Evolutionary conservation across 2,888 invertebrate genomes (phyloP).

Genomic region (Eupeodes latifasciatus): DNA sequence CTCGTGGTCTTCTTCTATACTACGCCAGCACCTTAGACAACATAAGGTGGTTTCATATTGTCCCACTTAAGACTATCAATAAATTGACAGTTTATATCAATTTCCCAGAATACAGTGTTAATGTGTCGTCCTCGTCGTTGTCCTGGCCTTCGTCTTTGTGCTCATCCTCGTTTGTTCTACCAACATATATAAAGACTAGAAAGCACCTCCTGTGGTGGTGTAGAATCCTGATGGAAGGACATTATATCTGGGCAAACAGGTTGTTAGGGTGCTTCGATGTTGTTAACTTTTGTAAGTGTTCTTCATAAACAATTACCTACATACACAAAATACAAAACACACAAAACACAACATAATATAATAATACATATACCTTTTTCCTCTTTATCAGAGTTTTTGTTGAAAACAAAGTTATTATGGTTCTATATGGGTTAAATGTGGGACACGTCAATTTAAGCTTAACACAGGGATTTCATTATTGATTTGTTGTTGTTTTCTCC

Average conservation of each 20-base stretch:
- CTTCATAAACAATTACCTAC: slow-evolving; percentile 53
- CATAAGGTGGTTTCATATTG: slow-evolving; percentile 51
- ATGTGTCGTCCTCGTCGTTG: slow-evolving; percentile 33
- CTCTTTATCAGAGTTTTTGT: too few relatives aligned
- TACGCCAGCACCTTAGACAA: background rate
- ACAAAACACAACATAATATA: too few relatives aligned
- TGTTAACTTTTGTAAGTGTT: slow-evolving; percentile 52
- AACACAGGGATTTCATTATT: too few relatives aligned
- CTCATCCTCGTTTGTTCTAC: too few relatives aligned
- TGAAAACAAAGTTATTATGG: too few relatives aligned
- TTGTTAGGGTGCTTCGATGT: slow-evolving; percentile 34
- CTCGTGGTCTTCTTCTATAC: too few relatives aligned
- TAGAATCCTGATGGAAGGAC: slow-evolving; percentile 23
- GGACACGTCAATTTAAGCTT: too few relatives aligned
- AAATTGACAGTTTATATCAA: slow-evolving; percentile 73
- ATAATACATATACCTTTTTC: too few relatives aligned
- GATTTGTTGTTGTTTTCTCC: too few relatives aligned
- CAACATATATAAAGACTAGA: background rate
- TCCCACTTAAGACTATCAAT: slow-evolving; percentile 69
- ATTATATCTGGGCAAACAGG: slow-evolving; percentile 41
- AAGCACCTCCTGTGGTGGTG: slow-evolving; percentile 37
- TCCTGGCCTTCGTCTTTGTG: too few relatives aligned
- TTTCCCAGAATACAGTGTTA: slow-evolving; percentile 46
- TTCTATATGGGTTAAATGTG: too few relatives aligned
- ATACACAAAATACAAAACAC: background rate